These are phyloP conservation scores for Arctocebus calabarensis DNA, from an alignment of 2,797 vertebrate species.

Conservation along the genomic window DNA sequence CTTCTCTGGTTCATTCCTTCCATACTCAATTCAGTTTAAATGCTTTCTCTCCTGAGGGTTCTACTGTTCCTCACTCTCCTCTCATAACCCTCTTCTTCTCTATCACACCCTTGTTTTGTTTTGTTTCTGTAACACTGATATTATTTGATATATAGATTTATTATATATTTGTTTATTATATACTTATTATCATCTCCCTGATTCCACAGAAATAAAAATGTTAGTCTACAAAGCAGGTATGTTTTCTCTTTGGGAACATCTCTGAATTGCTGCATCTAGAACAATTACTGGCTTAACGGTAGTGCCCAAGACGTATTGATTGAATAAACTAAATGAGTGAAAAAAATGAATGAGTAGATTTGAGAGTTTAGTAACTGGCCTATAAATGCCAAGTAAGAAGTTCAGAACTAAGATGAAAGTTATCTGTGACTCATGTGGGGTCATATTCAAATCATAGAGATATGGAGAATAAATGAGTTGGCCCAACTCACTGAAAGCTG, in stretches of 20 bases:
- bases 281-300: not conserved
- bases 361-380: not conserved
- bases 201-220: not conserved
- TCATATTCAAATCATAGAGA: not conserved
- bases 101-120: not conserved
- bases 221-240: not conserved
- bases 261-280: not conserved
- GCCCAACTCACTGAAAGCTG: not conserved
- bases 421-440: not conserved
- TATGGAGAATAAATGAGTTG: not conserved
- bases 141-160: not conserved
- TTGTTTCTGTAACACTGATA: not conserved
- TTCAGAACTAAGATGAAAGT: not conserved
- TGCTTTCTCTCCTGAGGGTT: not conserved
- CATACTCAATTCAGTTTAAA: not conserved
- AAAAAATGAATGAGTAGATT: not conserved
- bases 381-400: not conserved
- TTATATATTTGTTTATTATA: not conserved
- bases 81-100: not conserved
- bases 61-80: not conserved
- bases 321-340: not conserved
- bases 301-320: not conserved
- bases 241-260: not conserved
- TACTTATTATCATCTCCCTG: not conserved
- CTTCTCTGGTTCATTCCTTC: not conserved